A percentile compares a stretch with the other conserved stretches of the same genome.
phyloP scores from a whole-genome alignment of 2,888 invertebrate genomes.

The Amphipoea oculea region DNA sequence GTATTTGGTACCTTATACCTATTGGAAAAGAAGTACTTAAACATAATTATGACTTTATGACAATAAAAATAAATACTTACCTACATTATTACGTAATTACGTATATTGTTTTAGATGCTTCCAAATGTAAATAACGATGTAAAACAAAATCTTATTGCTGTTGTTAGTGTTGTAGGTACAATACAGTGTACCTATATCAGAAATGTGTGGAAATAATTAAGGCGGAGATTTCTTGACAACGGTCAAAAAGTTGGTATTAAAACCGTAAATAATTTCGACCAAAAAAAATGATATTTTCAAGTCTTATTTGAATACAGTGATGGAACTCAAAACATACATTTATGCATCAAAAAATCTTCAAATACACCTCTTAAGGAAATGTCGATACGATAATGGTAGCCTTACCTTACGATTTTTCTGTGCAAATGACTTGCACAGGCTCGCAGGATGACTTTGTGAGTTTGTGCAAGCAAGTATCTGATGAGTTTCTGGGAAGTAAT shows the following conservation, averaged over 20 bases:
- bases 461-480: background rate
- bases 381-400: background rate
- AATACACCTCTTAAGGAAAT: background rate
- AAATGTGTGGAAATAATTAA: background rate
- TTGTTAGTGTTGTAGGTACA: conserved; percentile 31
- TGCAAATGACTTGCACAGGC: background rate
- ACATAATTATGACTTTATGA: conserved; percentile 17
- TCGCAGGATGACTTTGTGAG: background rate
- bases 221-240: too few relatives aligned
- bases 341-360: too few relatives aligned
- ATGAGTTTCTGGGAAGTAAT: background rate
- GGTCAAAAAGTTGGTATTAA: too few relatives aligned
- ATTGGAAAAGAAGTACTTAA: background rate
- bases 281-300: too few relatives aligned
- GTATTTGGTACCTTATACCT: conserved; percentile 1
- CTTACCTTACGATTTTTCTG: background rate
- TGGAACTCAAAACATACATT: too few relatives aligned
- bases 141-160: conserved; percentile 28
- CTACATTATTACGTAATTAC: conserved; percentile 3
- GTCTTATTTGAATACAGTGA: too few relatives aligned
- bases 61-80: conserved; percentile 35
- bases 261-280: too few relatives aligned
- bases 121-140: conserved; percentile 33
- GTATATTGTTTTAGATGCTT: conserved; percentile 36
- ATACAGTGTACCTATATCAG: background rate